Base-by-base conservation (phyloP, 30 jellyfish, hydroid and myxozoan genomes). In the Hydra vulgaris region DNA sequence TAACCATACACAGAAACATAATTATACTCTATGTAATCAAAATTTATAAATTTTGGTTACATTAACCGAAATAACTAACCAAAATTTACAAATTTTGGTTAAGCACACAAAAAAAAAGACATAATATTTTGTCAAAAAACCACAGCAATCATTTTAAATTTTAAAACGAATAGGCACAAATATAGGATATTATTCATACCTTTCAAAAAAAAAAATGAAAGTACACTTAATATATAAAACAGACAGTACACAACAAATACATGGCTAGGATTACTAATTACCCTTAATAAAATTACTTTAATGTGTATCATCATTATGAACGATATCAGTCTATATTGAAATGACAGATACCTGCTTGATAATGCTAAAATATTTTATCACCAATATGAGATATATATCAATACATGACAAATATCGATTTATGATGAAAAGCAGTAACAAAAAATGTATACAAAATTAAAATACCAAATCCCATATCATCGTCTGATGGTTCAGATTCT, bases 391-490 rank as follows among this genome's bases (percentile, higher is more conserved):
- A 20, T 21, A 18, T 18, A 0, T 18, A 61, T 61, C 18, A 17
- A 20, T 25, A 70, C 76, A 15, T 7, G 0, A 70, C 12, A 70
- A 70, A 70, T 25, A 61, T 18, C 20, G 20, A 0, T 21, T 70
- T 70, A 20, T 21, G 17, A 70, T 70, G 17, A 17, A 70, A 0
- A 8, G 17, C 76, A 70, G 76, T 20, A 1, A 20, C 1, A 72
- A 82, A 21, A 15, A 81, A 69, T 71, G 87, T 0, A 0, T 22
- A 70, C 21, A 77, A 55, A 19, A 54, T 53, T 16, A 8, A 71
- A 95, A 21, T 72, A 91, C 98, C 98, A 78, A 91, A 91, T 69
- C 98, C 98, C 98, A 91, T 91, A 78, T 91, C 98, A 80, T 91
- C 98, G 75, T 91, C 98, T 25, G 98, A 91, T 80, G 87, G 96